Base-by-base conservation (phyloP, 2,888 invertebrate genomes). In the Tiphia femorata region DNA sequence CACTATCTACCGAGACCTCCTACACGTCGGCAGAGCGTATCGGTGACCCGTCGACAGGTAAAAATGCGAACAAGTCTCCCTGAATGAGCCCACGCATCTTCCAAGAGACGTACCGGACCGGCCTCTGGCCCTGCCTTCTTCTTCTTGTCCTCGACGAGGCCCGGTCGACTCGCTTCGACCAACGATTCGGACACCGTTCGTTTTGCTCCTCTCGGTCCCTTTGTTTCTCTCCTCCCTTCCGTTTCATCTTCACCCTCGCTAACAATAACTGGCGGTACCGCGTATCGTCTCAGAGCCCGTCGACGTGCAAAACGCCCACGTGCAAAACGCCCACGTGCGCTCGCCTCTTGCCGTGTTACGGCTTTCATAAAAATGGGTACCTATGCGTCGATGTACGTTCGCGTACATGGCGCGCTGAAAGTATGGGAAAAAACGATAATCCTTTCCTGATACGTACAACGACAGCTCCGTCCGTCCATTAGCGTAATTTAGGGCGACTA, bases 71-170 rank as follows among this genome's bases (percentile, higher is more conserved):
- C 65, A 54, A 50, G 50, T 46, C 33, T 42, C 53, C 17, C 58
- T 73, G 73, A 76, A 76, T 76, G 76, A 76, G 67, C 76, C 76
- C 70, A 76, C 76, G 71, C 76, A 40, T 49, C 17, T 25, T 49
- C 16, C 21, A n/a, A 33, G 47, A 29, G 55, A 42, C 17, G 20
- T 30, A 44, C n/a, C n/a, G 49, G 65, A 65, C 67, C 62, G 66
- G 56, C 64, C 67, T 47, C 59, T 62, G 61, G 49, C 43, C 41
- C 51, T 49, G 56, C 55, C 37, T 50, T 53, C 21, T 23, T 44
- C 59, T 54, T 58, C 40, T 50, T 19, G 48, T 44, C n/a, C n/a
- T n/a, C n/a, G n/a, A n/a, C n/a, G n/a, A n/a, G n/a, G n/a, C n/a
- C n/a, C n/a, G n/a, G n/a, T n/a, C n/a, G n/a, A n/a, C n/a, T n/a